Percentiles rank a stretch among this genome's conserved stretches.
Evolutionary conservation across 2,113 vertebrate species (phyloP).

Genomic region (Cyprinodon variegatus): DNA sequence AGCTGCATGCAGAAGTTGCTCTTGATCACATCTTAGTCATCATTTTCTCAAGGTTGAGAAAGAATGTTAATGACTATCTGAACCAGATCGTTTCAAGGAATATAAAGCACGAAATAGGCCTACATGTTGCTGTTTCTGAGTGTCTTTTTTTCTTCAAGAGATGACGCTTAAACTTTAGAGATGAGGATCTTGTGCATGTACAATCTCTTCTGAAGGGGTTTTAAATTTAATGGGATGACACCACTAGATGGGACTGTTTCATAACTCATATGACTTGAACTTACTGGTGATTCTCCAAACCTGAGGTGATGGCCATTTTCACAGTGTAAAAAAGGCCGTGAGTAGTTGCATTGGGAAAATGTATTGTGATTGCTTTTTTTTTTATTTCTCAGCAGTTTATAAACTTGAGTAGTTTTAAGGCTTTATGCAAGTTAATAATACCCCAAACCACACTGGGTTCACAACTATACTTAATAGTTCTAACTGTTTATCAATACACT

Average conservation of each 20-base stretch:
- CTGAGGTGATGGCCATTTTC: neutral
- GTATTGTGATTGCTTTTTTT: neutral
- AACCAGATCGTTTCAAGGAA: slow-evolving; percentile 23
- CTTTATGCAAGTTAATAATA: neutral
- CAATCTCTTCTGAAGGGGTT: neutral
- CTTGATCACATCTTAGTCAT: slow-evolving; percentile 65
- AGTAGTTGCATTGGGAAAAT: neutral
- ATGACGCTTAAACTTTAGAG: neutral
- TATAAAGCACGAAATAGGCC: slow-evolving; percentile 14
- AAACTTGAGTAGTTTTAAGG: neutral
- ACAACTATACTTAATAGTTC: no score
- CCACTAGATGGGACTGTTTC: slow-evolving; percentile 73
- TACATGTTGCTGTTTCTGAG: neutral
- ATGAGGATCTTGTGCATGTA: neutral
- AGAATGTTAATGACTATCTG: slow-evolving; percentile 52
- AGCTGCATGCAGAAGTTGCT: slow-evolving; percentile 43
- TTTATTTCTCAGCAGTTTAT: neutral
- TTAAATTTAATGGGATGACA: neutral
- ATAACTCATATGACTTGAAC: neutral
- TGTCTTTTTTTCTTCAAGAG: neutral
- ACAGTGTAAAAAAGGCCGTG: slow-evolving; percentile 7
- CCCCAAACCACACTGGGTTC: no score
- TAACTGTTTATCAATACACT: no score
- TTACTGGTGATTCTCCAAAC: slow-evolving; percentile 1
- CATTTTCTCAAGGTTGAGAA: slow-evolving; percentile 70